Evolutionary conservation across 2,888 invertebrate species (phyloP), one percentile per base, ranked within the genome.

Genomic region (Heteromyza rotundicornis): DNA sequence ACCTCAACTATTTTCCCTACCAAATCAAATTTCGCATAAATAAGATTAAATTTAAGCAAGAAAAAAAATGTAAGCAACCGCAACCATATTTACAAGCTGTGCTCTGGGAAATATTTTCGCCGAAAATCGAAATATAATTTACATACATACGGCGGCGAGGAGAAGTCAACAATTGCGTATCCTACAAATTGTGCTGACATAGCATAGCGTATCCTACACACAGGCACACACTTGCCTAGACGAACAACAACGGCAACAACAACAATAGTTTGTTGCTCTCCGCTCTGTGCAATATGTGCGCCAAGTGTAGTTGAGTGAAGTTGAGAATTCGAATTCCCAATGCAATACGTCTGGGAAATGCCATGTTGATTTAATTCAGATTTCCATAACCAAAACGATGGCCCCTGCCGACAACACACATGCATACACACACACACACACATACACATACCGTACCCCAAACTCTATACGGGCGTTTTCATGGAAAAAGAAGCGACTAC

Each of bases 361-460:
- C 67, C 70, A 70, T 67, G 66, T 68, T 70, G 69, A 71, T 68
- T 70, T 68, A 68, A 71, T 68, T 70, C 70, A 69, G 68, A 70
- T 70, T 68, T 64, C 65, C 64, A 64, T 65, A 66, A 62, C 62
- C 63, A 59, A 58, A 57, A 64, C 53, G 54, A 59, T 44, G 40
- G 17, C 19, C 23, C 16, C 40, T 27, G 52, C 51, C 35, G 12
- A 17, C 50, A 17, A 14, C 40, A 35, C 2, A 19, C 47, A 16
- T 19, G 22, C 23, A 16, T 20, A 22, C 2, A n/a, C 19, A n/a
- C 5, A 56, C n/a, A n/a, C 2, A 49, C 35, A 44, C n/a, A n/a
- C n/a, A n/a, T n/a, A n/a, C n/a, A n/a, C n/a, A n/a, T n/a, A n/a
- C n/a, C n/a, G n/a, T n/a, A n/a, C n/a, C n/a, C n/a, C n/a, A n/a